Base-by-base conservation (phyloP, 2,113 vertebrate species). In the Gobiocypris rarus region DNA sequence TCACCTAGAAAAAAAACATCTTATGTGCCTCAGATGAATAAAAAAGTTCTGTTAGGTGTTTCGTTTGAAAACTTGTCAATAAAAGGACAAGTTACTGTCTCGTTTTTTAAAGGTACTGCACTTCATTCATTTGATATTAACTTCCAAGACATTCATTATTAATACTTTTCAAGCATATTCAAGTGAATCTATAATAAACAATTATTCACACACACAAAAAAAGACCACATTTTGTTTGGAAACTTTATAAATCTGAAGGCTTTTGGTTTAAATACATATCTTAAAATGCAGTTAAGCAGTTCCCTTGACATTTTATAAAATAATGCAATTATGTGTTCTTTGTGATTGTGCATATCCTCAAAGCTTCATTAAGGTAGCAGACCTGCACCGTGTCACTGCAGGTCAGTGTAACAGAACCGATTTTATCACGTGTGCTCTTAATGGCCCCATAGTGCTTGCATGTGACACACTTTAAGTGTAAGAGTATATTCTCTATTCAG, bases 21-120 rank as follows among this genome's bases (percentile, higher is more conserved):
- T 92, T 91, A 89, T 94, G 93, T 95, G 94, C 94, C 93, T 95
- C 93, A 88, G 87, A 93, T 93, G 90, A 93, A 94, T 94, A 94
- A 94, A 94, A 22, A 88, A 58, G 22, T 77, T 58, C 56, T 38
- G 73, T 81, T 67, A 56, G 69, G 43, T 48, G 17, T 56, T 81
- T 74, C 22, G 13, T 74, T 48, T 50, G 15, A 31, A 31, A 26
- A n/a, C 50, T 82, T 65, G 54, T 59, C 14, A 78, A 45, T 22
- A 56, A 54, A 59, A 45, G 11, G 73, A 83, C 31, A 75, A 75
- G 43, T 17, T 59, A 10, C 5, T 73, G n/a, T 50, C 50, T 22
- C 41, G 0, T 41, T 70, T 70, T 34, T 70, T 41, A 38, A 41
- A 71, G 17, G 52, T 54, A 54, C 52, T 54, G 22, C 69, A 71